Evolutionary conservation across 2,888 invertebrate species (phyloP), one percentile per base, ranked within the genome.

Genomic region (Agonopterix arenella): DNA sequence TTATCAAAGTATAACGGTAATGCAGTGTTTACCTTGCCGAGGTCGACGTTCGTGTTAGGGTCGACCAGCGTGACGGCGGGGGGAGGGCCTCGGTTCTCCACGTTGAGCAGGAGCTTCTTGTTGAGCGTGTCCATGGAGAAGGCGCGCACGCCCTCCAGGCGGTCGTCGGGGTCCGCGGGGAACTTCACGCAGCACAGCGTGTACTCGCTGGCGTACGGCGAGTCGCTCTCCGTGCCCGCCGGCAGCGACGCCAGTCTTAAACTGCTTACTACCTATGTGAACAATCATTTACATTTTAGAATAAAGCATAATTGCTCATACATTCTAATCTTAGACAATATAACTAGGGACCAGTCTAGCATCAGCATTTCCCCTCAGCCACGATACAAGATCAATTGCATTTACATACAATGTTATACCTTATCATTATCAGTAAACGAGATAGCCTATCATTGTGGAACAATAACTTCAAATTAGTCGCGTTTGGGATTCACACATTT

Each of bases 81-180:
- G 36, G 92, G 91, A n/a, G 84, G 53, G 11, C 84, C 82, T 57
- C 92, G 93, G 66, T 94, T 93, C 77, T 98, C 98, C 38, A 95
- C 91, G 73, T 98, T 98, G 53, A 98, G 83, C 53, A 95, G 85
- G 51, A 98, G 86, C 66, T 94, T 94, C 70, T 93, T 93, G 73
- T 95, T 95, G 58, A 93, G 89, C 16, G 92, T 89, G 64, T 92
- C 92, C 10, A 90, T 74, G 36, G 85, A 90, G 64, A 96, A 91
- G 1, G 91, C 92, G 52, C 92, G 90, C 37, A 94, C 84, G 0
- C 97, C 96, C 61, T 95, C 93, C 36, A 92, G 90, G 57, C 92
- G 91, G 68, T 95, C 95, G 57, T 98, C 98, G 41, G 95, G 94
- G 82, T 99, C 98, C 51, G 92, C 86, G 7, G 98, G 97, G 73